Conservation (phyloP, 2,797 vertebrate species). For the Sandelia bainsii region DNA sequence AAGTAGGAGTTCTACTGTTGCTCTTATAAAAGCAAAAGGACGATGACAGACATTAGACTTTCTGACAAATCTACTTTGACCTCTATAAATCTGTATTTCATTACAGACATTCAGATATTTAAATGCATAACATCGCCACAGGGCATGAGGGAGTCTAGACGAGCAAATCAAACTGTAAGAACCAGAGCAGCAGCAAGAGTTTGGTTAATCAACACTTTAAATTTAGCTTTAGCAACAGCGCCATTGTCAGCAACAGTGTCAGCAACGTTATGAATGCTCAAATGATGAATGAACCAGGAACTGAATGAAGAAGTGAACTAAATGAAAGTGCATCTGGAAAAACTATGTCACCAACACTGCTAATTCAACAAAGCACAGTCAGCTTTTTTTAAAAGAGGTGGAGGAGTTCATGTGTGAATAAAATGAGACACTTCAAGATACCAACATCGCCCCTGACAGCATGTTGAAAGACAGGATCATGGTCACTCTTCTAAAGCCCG, state of each 20-base stretch:
- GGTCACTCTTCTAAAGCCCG: slow-evolving; percentile 6
- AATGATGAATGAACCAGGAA: slow-evolving; percentile 51
- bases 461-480: slow-evolving; percentile 23
- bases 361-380: background rate
- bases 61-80: background rate
- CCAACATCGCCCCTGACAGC: slow-evolving; percentile 30
- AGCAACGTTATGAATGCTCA: slow-evolving; percentile 43
- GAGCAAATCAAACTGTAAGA: slow-evolving; percentile 64
- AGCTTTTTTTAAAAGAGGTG: slow-evolving; percentile 23
- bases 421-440: slow-evolving; percentile 45
- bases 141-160: slow-evolving; percentile 24
- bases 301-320: slow-evolving; percentile 6
- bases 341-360: background rate
- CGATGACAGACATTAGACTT: background rate
- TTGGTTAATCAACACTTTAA: slow-evolving; percentile 72
- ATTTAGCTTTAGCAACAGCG: slow-evolving; percentile 60
- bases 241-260: slow-evolving; percentile 39
- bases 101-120: slow-evolving; percentile 23
- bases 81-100: background rate
- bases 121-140: background rate
- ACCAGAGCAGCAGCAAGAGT: slow-evolving; percentile 51
- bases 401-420: slow-evolving; percentile 26
- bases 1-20: too few species aligned
- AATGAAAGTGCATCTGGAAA: slow-evolving; percentile 1
- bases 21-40: slow-evolving; percentile 1